A percentile compares a stretch with the other conserved stretches of the same genome.
phyloP scores from a whole-genome alignment of 2,797 vertebrate genomes.

The Phoxinus dragarum region DNA sequence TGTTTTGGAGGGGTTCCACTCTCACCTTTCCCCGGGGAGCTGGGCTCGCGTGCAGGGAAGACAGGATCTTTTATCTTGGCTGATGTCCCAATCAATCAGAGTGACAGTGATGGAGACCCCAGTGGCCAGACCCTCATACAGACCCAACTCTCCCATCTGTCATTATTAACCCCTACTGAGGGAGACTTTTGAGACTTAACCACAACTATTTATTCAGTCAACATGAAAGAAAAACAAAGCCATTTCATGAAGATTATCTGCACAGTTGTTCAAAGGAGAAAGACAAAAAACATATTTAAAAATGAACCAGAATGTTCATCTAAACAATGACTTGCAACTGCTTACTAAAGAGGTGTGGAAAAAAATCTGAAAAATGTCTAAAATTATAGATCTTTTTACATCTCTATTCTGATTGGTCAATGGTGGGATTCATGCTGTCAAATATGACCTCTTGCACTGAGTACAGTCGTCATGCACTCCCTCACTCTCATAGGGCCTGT shows the following conservation, averaged over 20 bases:
- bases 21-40: constrained; percentile 57
- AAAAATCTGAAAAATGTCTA: background rate
- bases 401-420: background rate
- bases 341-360: background rate
- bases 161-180: constrained; percentile 56
- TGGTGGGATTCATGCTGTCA: background rate
- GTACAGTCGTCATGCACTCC: background rate
- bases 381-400: background rate
- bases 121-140: constrained; percentile 55
- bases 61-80: constrained; percentile 77
- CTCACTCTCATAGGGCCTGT: too few species aligned
- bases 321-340: background rate
- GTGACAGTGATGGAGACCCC: constrained; percentile 74
- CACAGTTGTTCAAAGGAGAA: background rate
- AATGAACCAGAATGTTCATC: background rate
- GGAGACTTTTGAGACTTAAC: constrained; percentile 44
- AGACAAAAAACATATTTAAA: background rate
- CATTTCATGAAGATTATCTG: constrained; percentile 1
- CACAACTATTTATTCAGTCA: constrained; percentile 41
- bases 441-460: background rate
- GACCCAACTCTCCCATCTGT: constrained; percentile 57
- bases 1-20: constrained; percentile 48
- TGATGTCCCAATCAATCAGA: constrained; percentile 79
- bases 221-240: constrained; percentile 8
- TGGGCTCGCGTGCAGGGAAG: constrained; percentile 61